phyloP scores from a whole-genome alignment of 2,888 invertebrate genomes.

The Sarcophaga variegata region DNA sequence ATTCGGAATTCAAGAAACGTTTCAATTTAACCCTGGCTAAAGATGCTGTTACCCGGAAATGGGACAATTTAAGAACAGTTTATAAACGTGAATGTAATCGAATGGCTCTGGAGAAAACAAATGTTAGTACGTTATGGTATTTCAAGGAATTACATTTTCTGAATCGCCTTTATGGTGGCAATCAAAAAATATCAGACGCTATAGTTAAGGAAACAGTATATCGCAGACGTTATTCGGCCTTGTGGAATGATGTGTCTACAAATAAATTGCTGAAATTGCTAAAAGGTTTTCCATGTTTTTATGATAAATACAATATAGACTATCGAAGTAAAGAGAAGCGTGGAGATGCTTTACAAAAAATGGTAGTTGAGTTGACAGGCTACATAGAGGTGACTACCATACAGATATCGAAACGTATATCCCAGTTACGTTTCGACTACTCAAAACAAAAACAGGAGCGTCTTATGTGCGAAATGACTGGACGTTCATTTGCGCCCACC shows the following conservation, averaged over 20 bases:
- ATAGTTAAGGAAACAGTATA: slow-evolving; percentile 78
- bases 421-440: slow-evolving; percentile 78
- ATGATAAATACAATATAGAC: slow-evolving; percentile 78
- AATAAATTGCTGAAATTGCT: slow-evolving; percentile 76
- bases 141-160: slow-evolving; percentile 78
- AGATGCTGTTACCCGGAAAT: slow-evolving; percentile 78
- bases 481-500: slow-evolving; percentile 75
- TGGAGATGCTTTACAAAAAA: slow-evolving; percentile 77
- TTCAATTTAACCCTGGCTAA: slow-evolving; percentile 77
- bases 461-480: slow-evolving; percentile 75
- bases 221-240: slow-evolving; percentile 78
- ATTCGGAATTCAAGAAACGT: slow-evolving; percentile 77
- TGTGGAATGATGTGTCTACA: slow-evolving; percentile 79
- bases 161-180: slow-evolving; percentile 78
- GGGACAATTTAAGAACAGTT: slow-evolving; percentile 79
- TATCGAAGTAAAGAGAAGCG: slow-evolving; percentile 79
- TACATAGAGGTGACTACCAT: slow-evolving; percentile 78
- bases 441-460: slow-evolving; percentile 78
- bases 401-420: slow-evolving; percentile 79
- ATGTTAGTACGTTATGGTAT: slow-evolving; percentile 78
- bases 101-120: slow-evolving; percentile 78
- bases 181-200: slow-evolving; percentile 76
- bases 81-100: slow-evolving; percentile 80
- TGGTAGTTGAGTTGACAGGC: slow-evolving; percentile 76
- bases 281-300: slow-evolving; percentile 77